A percentile compares a stretch with the other conserved stretches of the same genome.
Evolutionary conservation across 2,888 invertebrate species (phyloP).

Genomic region (Isoperla grammatica): DNA sequence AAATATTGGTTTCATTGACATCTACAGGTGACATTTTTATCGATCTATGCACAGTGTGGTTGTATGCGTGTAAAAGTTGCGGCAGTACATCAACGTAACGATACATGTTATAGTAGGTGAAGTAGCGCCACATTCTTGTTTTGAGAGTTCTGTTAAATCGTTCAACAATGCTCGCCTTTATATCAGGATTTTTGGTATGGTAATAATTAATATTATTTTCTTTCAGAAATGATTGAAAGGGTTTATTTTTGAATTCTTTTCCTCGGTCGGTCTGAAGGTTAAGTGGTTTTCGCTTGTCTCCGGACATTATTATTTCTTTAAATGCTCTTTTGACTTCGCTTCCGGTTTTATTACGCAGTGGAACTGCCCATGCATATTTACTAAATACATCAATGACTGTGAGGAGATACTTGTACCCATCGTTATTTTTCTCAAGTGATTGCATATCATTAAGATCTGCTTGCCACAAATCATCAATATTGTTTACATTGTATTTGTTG

Average conservation of each 20-base stretch:
- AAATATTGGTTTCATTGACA: too few relatives aligned
- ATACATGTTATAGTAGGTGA: constrained; percentile 33
- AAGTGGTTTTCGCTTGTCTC: constrained; percentile 20
- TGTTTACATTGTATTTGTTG: constrained; percentile 23
- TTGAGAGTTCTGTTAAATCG: constrained; percentile 38
- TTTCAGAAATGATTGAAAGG: constrained; percentile 23
- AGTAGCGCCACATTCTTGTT: constrained; percentile 35
- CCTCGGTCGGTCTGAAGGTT: constrained; percentile 33
- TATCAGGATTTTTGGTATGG: constrained; percentile 34
- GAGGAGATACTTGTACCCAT: background rate
- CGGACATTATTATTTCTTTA: constrained; percentile 28
- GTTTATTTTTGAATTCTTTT: constrained; percentile 32
- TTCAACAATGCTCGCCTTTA: constrained; percentile 38
- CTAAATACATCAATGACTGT: constrained; percentile 3
- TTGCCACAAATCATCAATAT: constrained; percentile 31
- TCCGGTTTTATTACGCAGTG: background rate
- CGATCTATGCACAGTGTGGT: constrained; percentile 31
- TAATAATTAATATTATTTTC: constrained; percentile 32
- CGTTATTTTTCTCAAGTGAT: background rate
- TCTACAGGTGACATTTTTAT: constrained; percentile 30
- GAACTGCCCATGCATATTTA: background rate
- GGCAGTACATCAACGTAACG: constrained; percentile 35
- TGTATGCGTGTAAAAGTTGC: constrained; percentile 33
- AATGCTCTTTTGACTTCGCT: constrained; percentile 24
- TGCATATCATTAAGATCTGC: constrained; percentile 17